Evolutionary conservation across 2,113 vertebrate species (phyloP).

Genomic region (Myodes glareolus): DNA sequence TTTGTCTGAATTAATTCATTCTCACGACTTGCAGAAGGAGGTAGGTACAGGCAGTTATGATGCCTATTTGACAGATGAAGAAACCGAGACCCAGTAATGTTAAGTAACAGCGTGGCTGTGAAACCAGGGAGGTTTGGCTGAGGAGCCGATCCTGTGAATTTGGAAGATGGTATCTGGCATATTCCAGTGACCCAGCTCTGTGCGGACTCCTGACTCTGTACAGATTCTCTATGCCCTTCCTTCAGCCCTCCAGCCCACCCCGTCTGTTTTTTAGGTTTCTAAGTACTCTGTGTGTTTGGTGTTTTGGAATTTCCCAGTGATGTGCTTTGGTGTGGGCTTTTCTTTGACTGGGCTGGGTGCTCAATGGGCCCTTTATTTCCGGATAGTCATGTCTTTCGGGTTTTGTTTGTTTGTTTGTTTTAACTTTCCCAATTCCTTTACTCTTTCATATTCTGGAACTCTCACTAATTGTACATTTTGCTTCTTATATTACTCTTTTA

Average conservation of each 20-base stretch:
- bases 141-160: background rate
- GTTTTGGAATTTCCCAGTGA: background rate
- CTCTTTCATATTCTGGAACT: slow-evolving; percentile 27
- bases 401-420: background rate
- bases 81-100: background rate
- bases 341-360: background rate
- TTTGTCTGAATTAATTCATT: background rate
- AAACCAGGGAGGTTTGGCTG: background rate
- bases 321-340: background rate
- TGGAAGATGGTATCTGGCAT: background rate
- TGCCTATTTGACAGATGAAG: slow-evolving; percentile 2
- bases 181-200: background rate
- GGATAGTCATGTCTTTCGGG: background rate
- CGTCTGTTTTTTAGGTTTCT: background rate
- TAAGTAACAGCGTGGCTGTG: background rate
- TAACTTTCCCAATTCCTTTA: background rate
- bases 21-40: background rate
- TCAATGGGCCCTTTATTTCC: background rate
- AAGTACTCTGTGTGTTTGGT: background rate
- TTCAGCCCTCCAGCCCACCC: too few relatives aligned
- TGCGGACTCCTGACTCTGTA: background rate
- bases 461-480: background rate
- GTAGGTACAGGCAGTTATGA: background rate
- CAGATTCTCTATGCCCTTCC: background rate
- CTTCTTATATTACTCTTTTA: slow-evolving; percentile 1